Base-by-base conservation (phyloP, 2,113 vertebrate species). In the Apodemus speciosus region DNA sequence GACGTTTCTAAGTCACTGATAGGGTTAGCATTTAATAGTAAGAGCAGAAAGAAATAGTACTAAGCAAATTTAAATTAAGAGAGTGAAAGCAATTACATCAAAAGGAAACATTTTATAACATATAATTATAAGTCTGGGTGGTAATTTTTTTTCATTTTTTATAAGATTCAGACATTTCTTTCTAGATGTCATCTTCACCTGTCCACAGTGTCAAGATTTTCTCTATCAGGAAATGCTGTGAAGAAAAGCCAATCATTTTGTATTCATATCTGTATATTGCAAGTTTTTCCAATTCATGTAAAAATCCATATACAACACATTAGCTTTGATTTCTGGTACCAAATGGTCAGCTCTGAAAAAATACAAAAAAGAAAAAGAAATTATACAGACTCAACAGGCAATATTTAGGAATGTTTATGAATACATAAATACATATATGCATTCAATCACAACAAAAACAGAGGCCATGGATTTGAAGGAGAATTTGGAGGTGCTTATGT, bases 1-100 rank as follows among this genome's bases (percentile, higher is more conserved):
- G 20, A 35, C 85, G 80, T 80, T 73, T 91, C 38, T 53, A 87
- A 94, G 69, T 71, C 38, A 94, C 35, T 88, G 18, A 21, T 86
- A 20, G 20, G 2, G 20, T 43, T 93, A 85, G 32, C 8, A 75
- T 94, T 94, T 79, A 77, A 92, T 15, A 85, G 46, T 66, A 0
- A 72, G 35, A 79, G 21, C 8, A 89, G 27, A 87, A 89, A 79
- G 9, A 14, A 89, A 69, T 38, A 40, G 83, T 46, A 72, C 30
- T 32, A 62, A 69, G 14, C 3, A 40, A 73, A 81, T 21, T 62
- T 23, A 49, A 56, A 35, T n/a, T 27, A 46, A 38, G 86, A 51
- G 49, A 92, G 38, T 4, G 75, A 49, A 85, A 83, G 0, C 1
- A 21, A 87, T 75, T 86, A 4, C 3, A 76, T 80, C 83, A 62